Conservation (phyloP, 1,140 invertebrate genomes). For the Gonatopus flavifemur region DNA sequence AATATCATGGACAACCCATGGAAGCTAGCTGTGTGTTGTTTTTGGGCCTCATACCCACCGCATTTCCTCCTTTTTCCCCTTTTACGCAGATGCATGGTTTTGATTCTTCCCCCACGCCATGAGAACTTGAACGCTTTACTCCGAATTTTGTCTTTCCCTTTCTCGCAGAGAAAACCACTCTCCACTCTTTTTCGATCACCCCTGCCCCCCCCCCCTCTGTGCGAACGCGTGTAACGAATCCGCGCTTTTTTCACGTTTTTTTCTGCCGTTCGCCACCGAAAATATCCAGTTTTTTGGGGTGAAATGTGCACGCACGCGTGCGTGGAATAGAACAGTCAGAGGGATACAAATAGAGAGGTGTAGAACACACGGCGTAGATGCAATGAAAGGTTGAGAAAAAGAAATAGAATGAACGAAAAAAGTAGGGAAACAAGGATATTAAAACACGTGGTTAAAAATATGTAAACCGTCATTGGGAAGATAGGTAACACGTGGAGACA, state of each 20-base stretch:
- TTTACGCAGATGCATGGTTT: slow-evolving; percentile 34
- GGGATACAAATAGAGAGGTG: not conserved
- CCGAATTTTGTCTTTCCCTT: slow-evolving; percentile 10
- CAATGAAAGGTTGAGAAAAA: slow-evolving; percentile 15
- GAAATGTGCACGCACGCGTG: slow-evolving; percentile 5
- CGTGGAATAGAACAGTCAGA: not conserved
- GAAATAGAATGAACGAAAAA: no score
- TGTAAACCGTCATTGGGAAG: slow-evolving; percentile 29
- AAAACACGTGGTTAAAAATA: slow-evolving; percentile 40
- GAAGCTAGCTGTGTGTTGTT: no score
- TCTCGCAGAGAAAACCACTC: not conserved
- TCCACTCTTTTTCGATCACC: not conserved
- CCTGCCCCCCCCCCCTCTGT: not conserved
- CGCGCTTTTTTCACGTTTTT: slow-evolving; percentile 36
- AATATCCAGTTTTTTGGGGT: slow-evolving; percentile 37
- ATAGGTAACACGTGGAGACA: slow-evolving; percentile 32
- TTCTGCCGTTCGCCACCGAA: slow-evolving; percentile 15
- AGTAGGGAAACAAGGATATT: no score
- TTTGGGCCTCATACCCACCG: no score
- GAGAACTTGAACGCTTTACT: slow-evolving; percentile 17
- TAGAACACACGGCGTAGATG: not conserved
- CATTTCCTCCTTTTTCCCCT: no score
- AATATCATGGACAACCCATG: no score
- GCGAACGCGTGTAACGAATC: slow-evolving; percentile 36
- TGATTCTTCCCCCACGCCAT: slow-evolving; percentile 16